A percentile compares a stretch with the other conserved stretches of the same genome.
phyloP scores from a whole-genome alignment of 2,797 vertebrate genomes.

The Argentina silus region DNA sequence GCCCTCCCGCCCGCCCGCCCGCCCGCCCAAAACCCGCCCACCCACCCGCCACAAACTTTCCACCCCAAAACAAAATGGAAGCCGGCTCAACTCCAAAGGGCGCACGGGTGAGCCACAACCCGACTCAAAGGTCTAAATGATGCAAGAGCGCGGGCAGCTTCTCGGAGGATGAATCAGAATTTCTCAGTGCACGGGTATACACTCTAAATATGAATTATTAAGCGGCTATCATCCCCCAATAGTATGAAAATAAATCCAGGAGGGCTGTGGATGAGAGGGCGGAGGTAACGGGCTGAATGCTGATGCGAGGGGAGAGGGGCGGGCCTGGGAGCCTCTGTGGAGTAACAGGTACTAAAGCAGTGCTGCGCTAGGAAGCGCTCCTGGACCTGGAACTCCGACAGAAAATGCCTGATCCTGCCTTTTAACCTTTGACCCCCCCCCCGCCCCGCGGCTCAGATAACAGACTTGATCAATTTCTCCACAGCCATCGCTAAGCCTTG shows the following conservation, averaged over 20 bases:
- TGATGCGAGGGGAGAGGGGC: slow-evolving; percentile 60
- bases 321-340: slow-evolving; percentile 50
- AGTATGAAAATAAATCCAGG: slow-evolving; percentile 84
- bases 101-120: slow-evolving; percentile 59
- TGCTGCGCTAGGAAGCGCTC: slow-evolving; percentile 41
- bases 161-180: slow-evolving; percentile 86
- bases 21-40: slow-evolving; percentile 19
- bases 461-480: slow-evolving; percentile 17
- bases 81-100: slow-evolving; percentile 74
- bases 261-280: slow-evolving; percentile 72
- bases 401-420: slow-evolving; percentile 56
- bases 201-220: slow-evolving; percentile 87
- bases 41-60: slow-evolving; percentile 54
- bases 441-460: slow-evolving; percentile 36
- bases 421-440: slow-evolving; percentile 65
- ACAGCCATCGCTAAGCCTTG: slow-evolving; percentile 6
- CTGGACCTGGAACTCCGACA: slow-evolving; percentile 54
- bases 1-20: slow-evolving; percentile 36
- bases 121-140: slow-evolving; percentile 77
- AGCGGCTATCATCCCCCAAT: slow-evolving; percentile 81
- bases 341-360: slow-evolving; percentile 64
- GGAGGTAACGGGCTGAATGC: slow-evolving; percentile 74
- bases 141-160: slow-evolving; percentile 80
- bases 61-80: slow-evolving; percentile 58
- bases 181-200: slow-evolving; percentile 83